phyloP scores from a whole-genome alignment of 2,888 invertebrate species.

The Temnothorax unifasciatus region DNA sequence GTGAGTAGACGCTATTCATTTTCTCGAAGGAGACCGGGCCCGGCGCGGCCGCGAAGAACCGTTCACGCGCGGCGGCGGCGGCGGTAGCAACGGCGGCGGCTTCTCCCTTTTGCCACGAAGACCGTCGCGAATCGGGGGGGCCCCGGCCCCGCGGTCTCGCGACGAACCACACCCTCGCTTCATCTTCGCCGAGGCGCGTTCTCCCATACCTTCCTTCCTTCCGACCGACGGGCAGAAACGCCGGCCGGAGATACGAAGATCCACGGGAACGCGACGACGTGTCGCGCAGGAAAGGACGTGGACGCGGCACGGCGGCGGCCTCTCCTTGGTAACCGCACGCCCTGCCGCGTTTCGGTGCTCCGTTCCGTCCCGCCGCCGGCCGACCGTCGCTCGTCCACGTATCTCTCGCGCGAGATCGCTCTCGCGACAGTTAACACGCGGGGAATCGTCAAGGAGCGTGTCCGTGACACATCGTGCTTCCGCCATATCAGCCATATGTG shows the following conservation, averaged over 20 bases:
- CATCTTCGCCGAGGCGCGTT: not conserved
- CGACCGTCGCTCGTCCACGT: not conserved
- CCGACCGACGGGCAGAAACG: not conserved
- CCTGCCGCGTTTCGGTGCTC: constrained; percentile 26
- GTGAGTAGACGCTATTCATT: constrained; percentile 87
- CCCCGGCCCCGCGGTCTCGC: not conserved
- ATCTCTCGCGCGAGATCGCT: not conserved
- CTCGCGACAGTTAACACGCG: not conserved
- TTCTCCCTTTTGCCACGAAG: constrained; percentile 24
- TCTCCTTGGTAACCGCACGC: constrained; percentile 71
- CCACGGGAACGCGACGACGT: not conserved
- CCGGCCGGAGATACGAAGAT: not conserved
- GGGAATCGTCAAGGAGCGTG: not conserved
- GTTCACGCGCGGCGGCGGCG: not conserved
- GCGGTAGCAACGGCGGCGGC: not conserved
- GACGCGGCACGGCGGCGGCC: constrained; percentile 7
- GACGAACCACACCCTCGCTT: constrained; percentile 75
- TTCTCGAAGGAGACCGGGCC: not conserved
- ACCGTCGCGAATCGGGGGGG: not conserved
- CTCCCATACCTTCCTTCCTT: not conserved
- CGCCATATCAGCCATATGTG: constrained; percentile 38
- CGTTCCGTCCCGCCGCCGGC: not conserved
- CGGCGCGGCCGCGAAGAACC: not conserved
- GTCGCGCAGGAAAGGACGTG: not conserved
- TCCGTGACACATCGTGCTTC: constrained; percentile 9